A percentile compares a stretch with the other conserved stretches of the same genome.
Conservation (phyloP, 2,888 invertebrate species). For the Brenthis ino region DNA sequence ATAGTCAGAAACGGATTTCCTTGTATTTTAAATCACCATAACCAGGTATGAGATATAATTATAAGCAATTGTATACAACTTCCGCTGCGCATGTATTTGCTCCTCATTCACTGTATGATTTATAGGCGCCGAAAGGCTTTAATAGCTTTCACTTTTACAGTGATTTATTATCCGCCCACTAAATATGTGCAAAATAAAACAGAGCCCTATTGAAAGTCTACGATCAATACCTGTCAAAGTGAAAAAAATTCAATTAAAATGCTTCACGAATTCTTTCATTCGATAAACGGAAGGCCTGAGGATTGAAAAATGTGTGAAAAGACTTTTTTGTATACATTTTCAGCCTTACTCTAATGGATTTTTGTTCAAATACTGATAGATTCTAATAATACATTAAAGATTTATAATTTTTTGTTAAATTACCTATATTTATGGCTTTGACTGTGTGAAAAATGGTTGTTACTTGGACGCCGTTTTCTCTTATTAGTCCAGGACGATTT, state of each 20-base stretch:
- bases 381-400: conserved; percentile 29
- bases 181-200: conserved; percentile 72
- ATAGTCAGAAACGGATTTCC: not conserved
- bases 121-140: conserved; percentile 65
- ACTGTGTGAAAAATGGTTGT: not conserved
- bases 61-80: conserved; percentile 41
- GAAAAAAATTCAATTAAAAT: conserved; percentile 74
- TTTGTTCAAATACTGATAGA: conserved; percentile 35
- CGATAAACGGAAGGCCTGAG: conserved; percentile 69
- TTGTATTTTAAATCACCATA: too few relatives aligned
- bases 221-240: conserved; percentile 76
- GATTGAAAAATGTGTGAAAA: conserved; percentile 71
- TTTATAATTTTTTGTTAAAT: not conserved
- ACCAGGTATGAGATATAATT: conserved; percentile 3
- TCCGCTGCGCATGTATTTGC: conserved; percentile 44
- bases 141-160: conserved; percentile 66
- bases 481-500: too few relatives aligned
- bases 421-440: not conserved
- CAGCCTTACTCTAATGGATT: conserved; percentile 62
- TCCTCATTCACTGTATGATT: conserved; percentile 66
- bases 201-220: conserved; percentile 67
- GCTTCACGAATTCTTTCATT: conserved; percentile 64
- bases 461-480: too few relatives aligned
- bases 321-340: conserved; percentile 59
- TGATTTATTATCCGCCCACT: conserved; percentile 69